Percentiles rank a stretch among this genome's conserved stretches.
These are phyloP conservation scores for Oikopleura vanhoeffeni DNA, from an alignment of 23 tunicate species.

Conservation along the genomic window DNA sequence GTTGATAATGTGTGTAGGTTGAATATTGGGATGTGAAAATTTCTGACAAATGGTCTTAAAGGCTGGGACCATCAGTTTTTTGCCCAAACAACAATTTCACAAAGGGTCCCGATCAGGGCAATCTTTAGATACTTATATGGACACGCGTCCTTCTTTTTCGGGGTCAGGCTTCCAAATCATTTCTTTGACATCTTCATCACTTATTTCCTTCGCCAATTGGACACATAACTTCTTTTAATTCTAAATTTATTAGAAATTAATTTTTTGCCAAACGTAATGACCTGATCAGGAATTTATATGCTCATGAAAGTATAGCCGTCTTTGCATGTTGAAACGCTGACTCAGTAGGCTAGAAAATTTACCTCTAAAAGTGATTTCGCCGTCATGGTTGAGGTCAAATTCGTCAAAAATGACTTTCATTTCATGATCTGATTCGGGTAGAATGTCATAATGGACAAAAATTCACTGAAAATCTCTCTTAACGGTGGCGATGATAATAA, in stretches of 20 bases:
- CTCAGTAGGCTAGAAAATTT: neutral
- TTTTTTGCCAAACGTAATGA: no score
- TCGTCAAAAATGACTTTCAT: neutral
- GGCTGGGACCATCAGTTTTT: no score
- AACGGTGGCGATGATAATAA: no score
- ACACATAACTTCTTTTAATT: neutral
- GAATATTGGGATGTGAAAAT: no score
- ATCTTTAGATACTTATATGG: neutral
- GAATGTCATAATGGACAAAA: neutral
- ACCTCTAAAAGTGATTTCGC: constrained; percentile 4
- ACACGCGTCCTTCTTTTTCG: neutral
- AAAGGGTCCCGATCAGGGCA: no score
- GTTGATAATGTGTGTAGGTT: no score
- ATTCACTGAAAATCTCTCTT: neutral
- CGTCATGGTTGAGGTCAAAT: neutral
- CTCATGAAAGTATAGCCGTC: no score
- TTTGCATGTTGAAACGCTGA: no score
- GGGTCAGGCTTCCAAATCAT: neutral
- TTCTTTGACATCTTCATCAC: neutral
- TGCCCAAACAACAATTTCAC: no score
- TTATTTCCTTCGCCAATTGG: neutral
- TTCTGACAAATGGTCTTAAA: no score
- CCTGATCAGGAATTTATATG: no score
- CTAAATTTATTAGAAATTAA: no score
- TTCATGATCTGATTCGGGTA: neutral